These are phyloP conservation scores for Gobio gobio DNA, from an alignment of 2,113 vertebrate species.

Conservation along the genomic window DNA sequence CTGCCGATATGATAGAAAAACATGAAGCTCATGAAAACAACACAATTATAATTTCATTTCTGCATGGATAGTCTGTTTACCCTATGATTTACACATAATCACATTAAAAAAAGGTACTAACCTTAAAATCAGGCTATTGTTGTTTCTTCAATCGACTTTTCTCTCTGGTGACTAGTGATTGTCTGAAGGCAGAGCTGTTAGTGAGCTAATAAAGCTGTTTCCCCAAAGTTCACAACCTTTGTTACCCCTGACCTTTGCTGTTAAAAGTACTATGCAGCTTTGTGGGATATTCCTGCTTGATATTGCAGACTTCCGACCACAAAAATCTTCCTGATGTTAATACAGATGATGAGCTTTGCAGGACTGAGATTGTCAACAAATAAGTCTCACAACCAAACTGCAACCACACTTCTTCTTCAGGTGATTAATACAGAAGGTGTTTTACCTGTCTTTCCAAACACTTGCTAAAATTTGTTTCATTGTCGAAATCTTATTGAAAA, in stretches of 20 bases:
- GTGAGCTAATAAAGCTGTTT: slow-evolving; percentile 66
- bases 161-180: slow-evolving; percentile 63
- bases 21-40: background rate
- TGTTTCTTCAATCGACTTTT: slow-evolving; percentile 36
- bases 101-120: background rate
- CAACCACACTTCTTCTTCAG: background rate
- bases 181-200: slow-evolving; percentile 48
- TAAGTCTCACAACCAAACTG: background rate
- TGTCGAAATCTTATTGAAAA: background rate
- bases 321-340: background rate
- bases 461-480: background rate
- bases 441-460: background rate
- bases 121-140: background rate
- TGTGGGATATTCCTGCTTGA: background rate
- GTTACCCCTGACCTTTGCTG: slow-evolving; percentile 62
- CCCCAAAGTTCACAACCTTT: slow-evolving; percentile 64
- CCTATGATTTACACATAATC: background rate
- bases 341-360: background rate
- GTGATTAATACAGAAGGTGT: background rate
- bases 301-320: background rate
- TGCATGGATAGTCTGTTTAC: background rate
- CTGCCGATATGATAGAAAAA: slow-evolving; percentile 48
- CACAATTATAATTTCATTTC: background rate
- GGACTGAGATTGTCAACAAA: background rate
- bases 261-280: slow-evolving; percentile 49